A percentile compares a stretch with the other conserved stretches of the same genome.
Conservation (phyloP, 2,113 vertebrate species). For the Synodontis membranacea region DNA sequence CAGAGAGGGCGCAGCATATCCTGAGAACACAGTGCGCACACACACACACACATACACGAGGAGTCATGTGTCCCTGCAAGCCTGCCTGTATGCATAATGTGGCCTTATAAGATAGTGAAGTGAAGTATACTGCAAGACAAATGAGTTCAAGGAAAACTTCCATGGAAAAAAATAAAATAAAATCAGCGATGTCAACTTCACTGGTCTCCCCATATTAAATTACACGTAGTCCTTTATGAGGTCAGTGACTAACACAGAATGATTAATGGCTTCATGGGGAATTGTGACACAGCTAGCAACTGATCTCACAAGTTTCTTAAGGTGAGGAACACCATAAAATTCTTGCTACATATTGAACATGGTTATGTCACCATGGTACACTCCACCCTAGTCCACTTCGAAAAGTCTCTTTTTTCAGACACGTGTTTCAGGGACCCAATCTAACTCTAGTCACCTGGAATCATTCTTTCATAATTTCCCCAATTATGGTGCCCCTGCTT, state of each 20-base stretch:
- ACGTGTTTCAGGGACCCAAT: neutral
- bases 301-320: neutral
- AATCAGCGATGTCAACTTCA: constrained; percentile 22
- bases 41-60: constrained; percentile 25
- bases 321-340: neutral
- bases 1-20: constrained; percentile 46
- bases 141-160: constrained; percentile 27
- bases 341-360: neutral
- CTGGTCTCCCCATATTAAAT: neutral
- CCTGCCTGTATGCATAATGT: constrained; percentile 43
- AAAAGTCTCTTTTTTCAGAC: neutral
- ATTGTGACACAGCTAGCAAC: neutral
- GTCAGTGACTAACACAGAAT: constrained; percentile 19
- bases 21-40: constrained; percentile 19
- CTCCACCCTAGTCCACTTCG: neutral
- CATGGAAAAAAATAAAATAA: constrained; percentile 38
- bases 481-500: neutral
- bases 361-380: constrained; percentile 5
- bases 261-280: constrained; percentile 20
- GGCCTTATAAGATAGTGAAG: constrained; percentile 39
- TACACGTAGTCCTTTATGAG: constrained; percentile 13
- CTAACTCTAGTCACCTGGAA: neutral
- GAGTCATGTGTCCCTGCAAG: constrained; percentile 59
- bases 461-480: neutral
- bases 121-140: neutral